Conservation (phyloP, 2,797 vertebrate species). For the Pipistrellus nathusii region DNA sequence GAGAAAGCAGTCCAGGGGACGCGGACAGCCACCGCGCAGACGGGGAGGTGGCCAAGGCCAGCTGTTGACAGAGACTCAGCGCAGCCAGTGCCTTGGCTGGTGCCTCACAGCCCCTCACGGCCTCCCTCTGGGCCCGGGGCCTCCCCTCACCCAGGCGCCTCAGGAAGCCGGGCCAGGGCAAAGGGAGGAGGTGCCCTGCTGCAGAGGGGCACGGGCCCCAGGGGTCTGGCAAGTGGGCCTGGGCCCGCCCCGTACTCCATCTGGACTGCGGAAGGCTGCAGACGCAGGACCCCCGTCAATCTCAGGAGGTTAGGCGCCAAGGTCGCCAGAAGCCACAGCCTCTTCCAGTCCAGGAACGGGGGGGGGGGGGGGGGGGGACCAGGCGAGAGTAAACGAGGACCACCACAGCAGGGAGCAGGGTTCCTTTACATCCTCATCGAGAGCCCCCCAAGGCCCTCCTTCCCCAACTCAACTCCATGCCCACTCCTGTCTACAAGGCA, state of each 20-base stretch:
- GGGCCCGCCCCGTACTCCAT: too few relatives aligned
- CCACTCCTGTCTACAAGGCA: too few relatives aligned
- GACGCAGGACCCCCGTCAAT: not conserved
- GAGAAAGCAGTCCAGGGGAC: not conserved
- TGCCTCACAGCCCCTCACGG: not conserved
- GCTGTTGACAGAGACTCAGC: not conserved
- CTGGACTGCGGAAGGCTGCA: not conserved
- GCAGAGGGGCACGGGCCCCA: not conserved
- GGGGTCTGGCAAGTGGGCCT: too few relatives aligned
- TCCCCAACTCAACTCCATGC: too few relatives aligned
- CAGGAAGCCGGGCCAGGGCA: not conserved
- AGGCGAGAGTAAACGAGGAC: too few relatives aligned
- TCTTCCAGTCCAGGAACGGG: too few relatives aligned
- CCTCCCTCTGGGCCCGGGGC: not conserved
- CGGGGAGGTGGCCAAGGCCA: not conserved
- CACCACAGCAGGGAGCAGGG: too few relatives aligned
- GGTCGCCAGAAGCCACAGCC: too few relatives aligned
- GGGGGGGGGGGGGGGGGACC: too few relatives aligned
- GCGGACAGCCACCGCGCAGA: not conserved
- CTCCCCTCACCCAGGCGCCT: not conserved
- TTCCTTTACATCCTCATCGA: too few relatives aligned
- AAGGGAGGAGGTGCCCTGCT: not conserved
- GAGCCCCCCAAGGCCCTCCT: too few relatives aligned
- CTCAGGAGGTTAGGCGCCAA: not conserved
- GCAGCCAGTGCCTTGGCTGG: not conserved